Percentiles rank a stretch among this genome's conserved stretches.
Evolutionary conservation across 1,140 invertebrate genomes (phyloP).

Genomic region (Drosophila orosa): DNA sequence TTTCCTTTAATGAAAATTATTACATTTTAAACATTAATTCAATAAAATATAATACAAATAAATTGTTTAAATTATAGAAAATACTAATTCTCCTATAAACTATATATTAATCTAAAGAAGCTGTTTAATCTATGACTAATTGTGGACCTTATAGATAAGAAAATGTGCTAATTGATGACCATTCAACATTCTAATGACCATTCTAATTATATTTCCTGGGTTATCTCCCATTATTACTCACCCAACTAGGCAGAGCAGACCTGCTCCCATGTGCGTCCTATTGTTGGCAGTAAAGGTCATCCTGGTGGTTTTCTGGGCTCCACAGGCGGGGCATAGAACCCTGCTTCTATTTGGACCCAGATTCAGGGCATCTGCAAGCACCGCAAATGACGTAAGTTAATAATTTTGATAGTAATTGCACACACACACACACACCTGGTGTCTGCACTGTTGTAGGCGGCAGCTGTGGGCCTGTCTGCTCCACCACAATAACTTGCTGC

Average conservation of each 20-base stretch:
- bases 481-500: conserved; percentile 39
- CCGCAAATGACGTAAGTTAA: conserved; percentile 22
- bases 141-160: neutral
- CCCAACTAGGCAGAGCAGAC: conserved; percentile 86
- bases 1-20: too few species aligned
- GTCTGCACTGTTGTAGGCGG: conserved; percentile 59
- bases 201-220: neutral
- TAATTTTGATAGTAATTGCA: conserved; percentile 8
- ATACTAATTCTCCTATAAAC: too few species aligned
- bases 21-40: neutral
- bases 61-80: too few species aligned
- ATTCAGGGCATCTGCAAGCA: conserved; percentile 39
- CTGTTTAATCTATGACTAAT: conserved; percentile 3
- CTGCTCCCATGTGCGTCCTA: conserved; percentile 87
- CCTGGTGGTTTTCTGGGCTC: conserved; percentile 84
- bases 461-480: conserved; percentile 37
- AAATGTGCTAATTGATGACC: neutral
- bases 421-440: conserved; percentile 9
- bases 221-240: conserved; percentile 65
- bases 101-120: neutral
- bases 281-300: conserved; percentile 85
- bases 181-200: neutral
- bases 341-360: conserved; percentile 85
- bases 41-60: too few species aligned
- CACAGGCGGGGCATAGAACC: conserved; percentile 86